Evolutionary conservation across 1,140 invertebrate species (phyloP).

Genomic region (Hypsibius dujardini): DNA sequence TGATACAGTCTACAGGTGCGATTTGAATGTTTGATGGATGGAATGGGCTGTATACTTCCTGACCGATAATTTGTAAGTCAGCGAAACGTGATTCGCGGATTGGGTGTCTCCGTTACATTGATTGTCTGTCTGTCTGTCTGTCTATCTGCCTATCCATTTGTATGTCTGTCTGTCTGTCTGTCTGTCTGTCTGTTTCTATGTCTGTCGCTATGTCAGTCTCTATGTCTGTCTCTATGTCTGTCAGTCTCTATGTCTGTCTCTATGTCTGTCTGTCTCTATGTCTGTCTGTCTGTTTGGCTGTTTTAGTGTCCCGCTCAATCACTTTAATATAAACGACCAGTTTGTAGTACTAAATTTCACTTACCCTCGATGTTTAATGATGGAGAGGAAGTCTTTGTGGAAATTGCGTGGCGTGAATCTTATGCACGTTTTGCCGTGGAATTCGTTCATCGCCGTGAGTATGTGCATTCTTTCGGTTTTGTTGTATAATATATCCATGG

Average conservation of each 20-base stretch:
- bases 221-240: neutral
- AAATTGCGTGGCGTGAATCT: conserved; percentile 30
- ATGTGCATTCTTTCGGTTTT: conserved; percentile 22
- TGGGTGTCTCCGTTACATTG: too few relatives aligned
- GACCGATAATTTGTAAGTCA: too few relatives aligned
- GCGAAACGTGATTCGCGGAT: too few relatives aligned
- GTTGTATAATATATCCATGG: neutral
- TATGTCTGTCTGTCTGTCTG: too few relatives aligned
- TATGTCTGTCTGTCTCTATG: too few relatives aligned
- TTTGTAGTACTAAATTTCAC: neutral
- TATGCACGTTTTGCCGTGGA: conserved; percentile 32
- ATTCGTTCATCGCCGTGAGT: conserved; percentile 28
- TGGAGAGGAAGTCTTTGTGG: conserved; percentile 31
- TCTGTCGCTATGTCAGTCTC: neutral
- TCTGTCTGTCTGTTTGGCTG: too few relatives aligned
- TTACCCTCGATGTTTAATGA: conserved; percentile 30
- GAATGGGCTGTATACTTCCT: too few relatives aligned
- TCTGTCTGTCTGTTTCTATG: too few relatives aligned
- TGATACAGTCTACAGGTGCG: too few relatives aligned
- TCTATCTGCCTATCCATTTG: neutral
- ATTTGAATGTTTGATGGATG: too few relatives aligned
- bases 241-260: too few relatives aligned
- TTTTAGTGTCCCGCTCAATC: too few relatives aligned
- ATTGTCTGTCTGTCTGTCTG: neutral
- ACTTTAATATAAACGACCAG: neutral